Percentiles rank a stretch among this genome's conserved stretches.
phyloP scores from a whole-genome alignment of 1,140 invertebrate genomes.

The Rhyzopertha dominica region DNA sequence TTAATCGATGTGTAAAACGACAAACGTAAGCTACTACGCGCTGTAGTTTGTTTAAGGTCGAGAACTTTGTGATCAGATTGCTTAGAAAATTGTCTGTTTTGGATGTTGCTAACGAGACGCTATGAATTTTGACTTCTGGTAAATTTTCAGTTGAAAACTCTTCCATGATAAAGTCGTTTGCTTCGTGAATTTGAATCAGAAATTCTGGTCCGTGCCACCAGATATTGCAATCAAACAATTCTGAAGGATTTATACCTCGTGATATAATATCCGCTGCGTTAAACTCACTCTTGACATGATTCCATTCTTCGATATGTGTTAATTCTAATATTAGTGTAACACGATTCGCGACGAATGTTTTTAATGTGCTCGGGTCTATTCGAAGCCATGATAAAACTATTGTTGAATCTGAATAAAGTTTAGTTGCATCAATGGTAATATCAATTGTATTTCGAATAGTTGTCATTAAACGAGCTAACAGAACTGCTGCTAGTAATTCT shows the following conservation, averaged over 20 bases:
- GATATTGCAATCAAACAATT: constrained; percentile 25
- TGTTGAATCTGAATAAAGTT: constrained; percentile 45
- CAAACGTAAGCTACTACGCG: constrained; percentile 8
- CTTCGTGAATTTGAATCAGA: too few relatives aligned
- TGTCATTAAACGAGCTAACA: constrained; percentile 20
- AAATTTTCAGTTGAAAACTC: too few relatives aligned
- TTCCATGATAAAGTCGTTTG: too few relatives aligned
- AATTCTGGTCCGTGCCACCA: constrained; percentile 40
- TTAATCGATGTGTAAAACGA: constrained; percentile 7
- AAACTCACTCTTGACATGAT: constrained; percentile 33
- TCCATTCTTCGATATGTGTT: constrained; percentile 31
- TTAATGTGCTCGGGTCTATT: constrained; percentile 23
- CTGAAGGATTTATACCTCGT: constrained; percentile 32
- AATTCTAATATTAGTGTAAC: constrained; percentile 39
- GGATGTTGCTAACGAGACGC: too few relatives aligned
- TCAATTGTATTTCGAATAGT: constrained; percentile 17
- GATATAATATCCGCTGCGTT: constrained; percentile 48
- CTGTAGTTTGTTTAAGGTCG: constrained; percentile 10
- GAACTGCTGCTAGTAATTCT: constrained; percentile 24
- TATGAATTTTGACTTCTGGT: too few relatives aligned
- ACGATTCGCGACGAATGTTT: constrained; percentile 40
- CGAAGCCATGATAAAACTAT: constrained; percentile 38
- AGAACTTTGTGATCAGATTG: constrained; percentile 12
- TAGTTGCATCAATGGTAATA: constrained; percentile 11
- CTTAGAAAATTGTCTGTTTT: too few relatives aligned